Conservation (phyloP, 2,113 vertebrate genomes). For the Passer montanus region DNA sequence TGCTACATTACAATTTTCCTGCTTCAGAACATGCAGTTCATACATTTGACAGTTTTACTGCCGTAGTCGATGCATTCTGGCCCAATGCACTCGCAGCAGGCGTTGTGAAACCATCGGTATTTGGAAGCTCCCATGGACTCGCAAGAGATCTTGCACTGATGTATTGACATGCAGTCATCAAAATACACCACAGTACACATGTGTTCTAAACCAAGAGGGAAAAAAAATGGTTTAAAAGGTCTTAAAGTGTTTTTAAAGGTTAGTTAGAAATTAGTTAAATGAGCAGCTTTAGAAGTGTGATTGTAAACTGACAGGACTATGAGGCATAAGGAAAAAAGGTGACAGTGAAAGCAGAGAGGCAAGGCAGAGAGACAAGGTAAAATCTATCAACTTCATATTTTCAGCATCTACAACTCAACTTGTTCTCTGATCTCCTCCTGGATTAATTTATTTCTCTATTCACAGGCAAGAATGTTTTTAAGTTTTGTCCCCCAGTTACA, state of each 20-base stretch:
- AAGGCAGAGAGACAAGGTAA: background rate
- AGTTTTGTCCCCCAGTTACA: background rate
- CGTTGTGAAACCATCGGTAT: conserved; percentile 99
- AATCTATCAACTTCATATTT: background rate
- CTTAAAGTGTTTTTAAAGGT: background rate
- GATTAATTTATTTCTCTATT: background rate
- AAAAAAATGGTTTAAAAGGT: background rate
- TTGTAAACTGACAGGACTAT: background rate
- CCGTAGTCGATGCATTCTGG: conserved; percentile 97
- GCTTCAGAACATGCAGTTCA: conserved; percentile 95
- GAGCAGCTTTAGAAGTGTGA: background rate
- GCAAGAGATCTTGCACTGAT: conserved; percentile 96
- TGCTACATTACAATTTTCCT: background rate
- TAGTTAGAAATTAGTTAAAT: background rate
- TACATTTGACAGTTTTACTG: conserved; percentile 95
- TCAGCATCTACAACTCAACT: background rate
- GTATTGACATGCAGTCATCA: conserved; percentile 98
- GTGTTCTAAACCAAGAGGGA: conserved; percentile 77
- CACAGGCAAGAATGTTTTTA: background rate
- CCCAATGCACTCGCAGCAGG: conserved; percentile 97
- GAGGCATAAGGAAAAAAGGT: background rate
- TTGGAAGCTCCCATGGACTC: conserved; percentile 99
- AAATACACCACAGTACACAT: conserved; percentile 99
- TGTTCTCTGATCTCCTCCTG: background rate
- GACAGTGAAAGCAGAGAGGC: background rate